Conservation (phyloP, 2,113 vertebrate genomes). For the Tupaia chinensis region DNA sequence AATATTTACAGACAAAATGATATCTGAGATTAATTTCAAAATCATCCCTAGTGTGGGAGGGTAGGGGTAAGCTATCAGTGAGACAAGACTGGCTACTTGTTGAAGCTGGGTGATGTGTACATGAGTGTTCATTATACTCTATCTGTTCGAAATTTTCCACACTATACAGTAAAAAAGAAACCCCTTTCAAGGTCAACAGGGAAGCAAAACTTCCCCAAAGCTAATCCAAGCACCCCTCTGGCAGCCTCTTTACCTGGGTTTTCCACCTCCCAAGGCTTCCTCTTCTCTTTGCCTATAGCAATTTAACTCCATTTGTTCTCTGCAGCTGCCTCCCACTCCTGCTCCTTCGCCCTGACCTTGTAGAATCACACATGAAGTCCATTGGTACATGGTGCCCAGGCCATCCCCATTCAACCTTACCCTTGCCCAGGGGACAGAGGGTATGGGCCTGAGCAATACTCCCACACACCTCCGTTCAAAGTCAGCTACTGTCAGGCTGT, state of each 20-base stretch:
- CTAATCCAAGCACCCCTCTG: neutral
- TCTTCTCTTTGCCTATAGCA: neutral
- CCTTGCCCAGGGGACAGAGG: neutral
- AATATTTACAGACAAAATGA: constrained; percentile 38
- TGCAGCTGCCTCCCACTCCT: neutral
- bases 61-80: neutral
- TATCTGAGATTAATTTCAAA: constrained; percentile 42
- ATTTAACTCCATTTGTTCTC: constrained; percentile 1
- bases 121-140: neutral
- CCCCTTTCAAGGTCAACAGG: neutral
- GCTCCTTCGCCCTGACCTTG: neutral
- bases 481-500: neutral
- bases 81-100: neutral
- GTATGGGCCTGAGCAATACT: neutral
- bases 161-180: neutral
- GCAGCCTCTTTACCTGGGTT: neutral
- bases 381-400: neutral
- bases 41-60: neutral
- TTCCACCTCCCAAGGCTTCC: neutral
- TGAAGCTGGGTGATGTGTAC: neutral
- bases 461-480: neutral
- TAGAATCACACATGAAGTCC: neutral
- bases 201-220: constrained; percentile 3
- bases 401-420: neutral
- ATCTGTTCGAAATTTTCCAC: neutral